These are phyloP conservation scores for Macaca fascicularis DNA, from an alignment of 2,113 vertebrate genomes.

Conservation along the genomic window T2T-MFA8v1.1 NC_088379.1:189258501-189259000, in stretches of 20 bases:
- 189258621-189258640: constrained; percentile 18
- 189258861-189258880: neutral
- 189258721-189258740: neutral
- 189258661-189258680: constrained; percentile 25
- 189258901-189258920: neutral
- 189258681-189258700: constrained; percentile 9
- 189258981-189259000: constrained; percentile 7
- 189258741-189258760: neutral
- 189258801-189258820: neutral
- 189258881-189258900: neutral
- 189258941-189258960: neutral
- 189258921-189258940: neutral
- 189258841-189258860: neutral
- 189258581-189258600: neutral
- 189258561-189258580: constrained; percentile 37
- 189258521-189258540: neutral
- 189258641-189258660: neutral
- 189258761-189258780: neutral
- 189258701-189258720: constrained; percentile 38
- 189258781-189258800: neutral
- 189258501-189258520: neutral
- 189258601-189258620: constrained; percentile 20
- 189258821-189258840: neutral
- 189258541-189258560: neutral
- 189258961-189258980: neutral